Evolutionary conservation across 2,888 invertebrate genomes (phyloP).

Genomic region (Tenthredo distinguenda): DNA sequence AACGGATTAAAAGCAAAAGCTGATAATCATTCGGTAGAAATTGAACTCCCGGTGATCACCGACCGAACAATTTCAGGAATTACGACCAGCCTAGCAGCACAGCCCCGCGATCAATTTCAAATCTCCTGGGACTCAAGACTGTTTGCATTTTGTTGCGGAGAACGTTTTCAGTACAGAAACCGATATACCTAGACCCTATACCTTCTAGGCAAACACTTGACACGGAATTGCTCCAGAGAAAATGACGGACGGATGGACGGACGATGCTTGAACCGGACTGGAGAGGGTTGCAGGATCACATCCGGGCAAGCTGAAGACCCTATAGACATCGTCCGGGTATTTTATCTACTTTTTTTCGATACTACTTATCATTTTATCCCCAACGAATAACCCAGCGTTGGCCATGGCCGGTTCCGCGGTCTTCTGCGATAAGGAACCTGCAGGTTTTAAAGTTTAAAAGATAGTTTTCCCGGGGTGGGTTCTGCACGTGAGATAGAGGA

Average conservation of each 20-base stretch:
- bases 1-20: conserved; percentile 4
- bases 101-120: conserved; percentile 5
- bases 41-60: background rate
- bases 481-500: background rate
- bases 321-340: background rate
- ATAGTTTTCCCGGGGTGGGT: background rate
- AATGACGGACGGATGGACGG: conserved; percentile 43
- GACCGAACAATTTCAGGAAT: background rate
- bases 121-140: conserved; percentile 12
- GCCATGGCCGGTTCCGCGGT: background rate
- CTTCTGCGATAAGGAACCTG: conserved; percentile 9
- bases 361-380: conserved; percentile 25
- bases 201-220: conserved; percentile 45
- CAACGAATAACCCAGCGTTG: background rate
- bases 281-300: conserved; percentile 41
- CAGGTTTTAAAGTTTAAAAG: background rate
- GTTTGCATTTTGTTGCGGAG: conserved; percentile 33
- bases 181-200: conserved; percentile 39
- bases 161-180: conserved; percentile 27
- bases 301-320: conserved; percentile 23
- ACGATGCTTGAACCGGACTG: conserved; percentile 23
- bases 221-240: conserved; percentile 37
- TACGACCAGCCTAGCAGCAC: background rate
- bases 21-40: background rate
- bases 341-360: conserved; percentile 1